These are phyloP conservation scores for Silurus meridionalis DNA, from an alignment of 2,113 vertebrate genomes.

Conservation along the genomic window DNA sequence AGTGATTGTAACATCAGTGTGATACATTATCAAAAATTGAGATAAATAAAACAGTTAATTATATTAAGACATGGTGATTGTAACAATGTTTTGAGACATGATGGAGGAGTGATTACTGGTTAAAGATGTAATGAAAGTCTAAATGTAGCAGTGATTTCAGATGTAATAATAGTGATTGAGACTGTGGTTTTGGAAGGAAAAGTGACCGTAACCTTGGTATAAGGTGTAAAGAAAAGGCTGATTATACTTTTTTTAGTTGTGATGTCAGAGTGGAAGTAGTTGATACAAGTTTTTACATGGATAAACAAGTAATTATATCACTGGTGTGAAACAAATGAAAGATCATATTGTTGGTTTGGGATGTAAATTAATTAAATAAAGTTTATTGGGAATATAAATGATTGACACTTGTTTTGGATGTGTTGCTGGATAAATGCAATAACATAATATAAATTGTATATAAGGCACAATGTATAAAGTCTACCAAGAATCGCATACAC, in stretches of 20 bases:
- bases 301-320: neutral
- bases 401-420: neutral
- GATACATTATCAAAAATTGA: neutral
- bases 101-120: neutral
- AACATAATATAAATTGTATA: neutral
- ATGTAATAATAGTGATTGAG: too few species aligned
- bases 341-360: neutral
- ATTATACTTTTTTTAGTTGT: too few species aligned
- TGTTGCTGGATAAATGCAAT: neutral
- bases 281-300: neutral
- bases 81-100: neutral
- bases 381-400: neutral
- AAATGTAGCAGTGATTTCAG: too few species aligned
- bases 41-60: neutral
- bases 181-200: too few species aligned
- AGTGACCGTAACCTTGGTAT: too few species aligned
- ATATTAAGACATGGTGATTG: neutral
- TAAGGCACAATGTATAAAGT: neutral
- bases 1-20: too few species aligned
- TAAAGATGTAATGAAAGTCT: neutral
- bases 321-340: neutral
- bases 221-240: too few species aligned
- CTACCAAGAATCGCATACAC: neutral
- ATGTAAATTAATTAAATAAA: neutral
- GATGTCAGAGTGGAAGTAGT: neutral